Evolutionary conservation across 2,113 vertebrate genomes (phyloP).

Genomic region (Tragelaphus scriptus): DNA sequence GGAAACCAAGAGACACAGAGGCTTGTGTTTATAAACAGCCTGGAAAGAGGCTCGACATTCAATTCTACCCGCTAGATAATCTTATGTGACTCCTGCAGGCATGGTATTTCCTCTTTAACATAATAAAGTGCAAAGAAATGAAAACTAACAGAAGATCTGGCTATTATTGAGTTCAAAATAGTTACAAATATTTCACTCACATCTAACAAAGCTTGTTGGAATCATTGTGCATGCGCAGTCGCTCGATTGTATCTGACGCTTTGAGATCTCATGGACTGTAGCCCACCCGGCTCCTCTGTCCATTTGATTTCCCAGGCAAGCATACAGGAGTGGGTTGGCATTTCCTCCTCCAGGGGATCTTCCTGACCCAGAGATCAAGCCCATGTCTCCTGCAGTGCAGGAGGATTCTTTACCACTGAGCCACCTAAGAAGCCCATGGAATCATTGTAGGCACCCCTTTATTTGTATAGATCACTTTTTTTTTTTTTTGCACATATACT

Average conservation of each 20-base stretch:
- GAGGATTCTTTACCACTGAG: background rate
- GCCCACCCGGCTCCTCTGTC: background rate
- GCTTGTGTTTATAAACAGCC: slow-evolving; percentile 7
- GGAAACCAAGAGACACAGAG: slow-evolving; percentile 54
- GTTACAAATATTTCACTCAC: background rate
- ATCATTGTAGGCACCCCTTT: background rate
- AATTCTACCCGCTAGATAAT: background rate
- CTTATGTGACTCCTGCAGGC: background rate
- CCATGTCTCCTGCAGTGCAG: background rate
- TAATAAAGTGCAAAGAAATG: background rate
- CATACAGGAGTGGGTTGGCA: background rate
- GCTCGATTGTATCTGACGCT: background rate
- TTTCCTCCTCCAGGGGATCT: background rate
- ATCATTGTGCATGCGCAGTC: accelerated
- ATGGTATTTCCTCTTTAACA: background rate
- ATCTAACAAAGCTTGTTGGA: background rate
- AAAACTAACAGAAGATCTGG: background rate
- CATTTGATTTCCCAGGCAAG: background rate
- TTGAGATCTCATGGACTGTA: background rate
- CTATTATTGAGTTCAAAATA: background rate
- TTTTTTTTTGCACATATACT: no score
- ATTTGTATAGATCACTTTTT: background rate
- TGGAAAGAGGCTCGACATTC: background rate
- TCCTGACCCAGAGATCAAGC: background rate
- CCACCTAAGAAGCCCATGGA: background rate